Percentiles rank a stretch among this genome's conserved stretches.
Evolutionary conservation across 2,797 vertebrate species (phyloP).

Genomic region (Macropus fuliginosus): DNA sequence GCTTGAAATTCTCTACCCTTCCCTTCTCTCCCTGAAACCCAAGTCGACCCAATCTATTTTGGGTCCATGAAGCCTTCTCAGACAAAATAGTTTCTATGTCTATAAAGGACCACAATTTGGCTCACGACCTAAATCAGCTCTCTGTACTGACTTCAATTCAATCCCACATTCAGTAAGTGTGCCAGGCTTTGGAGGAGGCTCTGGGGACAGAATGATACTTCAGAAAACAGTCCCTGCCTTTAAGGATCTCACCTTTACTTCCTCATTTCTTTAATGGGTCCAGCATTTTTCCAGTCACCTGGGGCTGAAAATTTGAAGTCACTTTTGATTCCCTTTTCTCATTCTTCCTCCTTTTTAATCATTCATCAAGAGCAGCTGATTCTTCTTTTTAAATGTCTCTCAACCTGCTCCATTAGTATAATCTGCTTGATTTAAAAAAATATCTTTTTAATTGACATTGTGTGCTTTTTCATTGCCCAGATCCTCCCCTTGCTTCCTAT

Average conservation of each 20-base stretch:
- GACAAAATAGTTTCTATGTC: neutral
- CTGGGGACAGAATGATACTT: neutral
- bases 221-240: neutral
- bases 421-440: too few species aligned
- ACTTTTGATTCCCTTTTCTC: too few species aligned
- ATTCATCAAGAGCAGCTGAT: too few species aligned
- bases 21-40: neutral
- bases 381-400: too few species aligned
- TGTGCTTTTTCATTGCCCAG: too few species aligned
- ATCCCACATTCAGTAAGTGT: neutral
- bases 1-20: neutral
- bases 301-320: too few species aligned
- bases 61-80: neutral
- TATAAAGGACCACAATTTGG: neutral
- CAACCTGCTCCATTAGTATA: too few species aligned
- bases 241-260: neutral
- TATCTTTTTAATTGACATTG: too few species aligned
- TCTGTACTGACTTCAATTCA: neutral
- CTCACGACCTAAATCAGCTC: neutral
- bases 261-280: neutral
- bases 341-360: too few species aligned
- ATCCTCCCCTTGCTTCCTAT: too few species aligned
- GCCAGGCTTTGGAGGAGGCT: neutral
- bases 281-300: neutral
- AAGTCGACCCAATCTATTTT: neutral